Base-by-base conservation (phyloP, 2,888 invertebrate species). In the Zaprionus obscuricornis region DNA sequence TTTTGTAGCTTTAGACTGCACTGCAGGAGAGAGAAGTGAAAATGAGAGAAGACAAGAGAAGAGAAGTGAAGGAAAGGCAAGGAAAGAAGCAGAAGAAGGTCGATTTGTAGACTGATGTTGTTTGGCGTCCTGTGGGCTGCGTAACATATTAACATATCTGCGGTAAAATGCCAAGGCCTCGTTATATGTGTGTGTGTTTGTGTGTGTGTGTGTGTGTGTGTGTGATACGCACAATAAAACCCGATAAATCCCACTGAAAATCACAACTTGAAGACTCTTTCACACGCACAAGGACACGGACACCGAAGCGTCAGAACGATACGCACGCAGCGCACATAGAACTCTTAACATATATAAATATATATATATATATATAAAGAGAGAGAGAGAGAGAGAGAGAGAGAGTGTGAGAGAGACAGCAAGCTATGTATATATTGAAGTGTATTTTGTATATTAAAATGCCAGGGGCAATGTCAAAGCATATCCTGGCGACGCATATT, bases 211-310 rank as follows among this genome's bases (percentile, higher is more conserved):
- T n/a, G n/a, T n/a, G n/a, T n/a, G n/a, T n/a, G n/a, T n/a, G n/a
- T 55, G 52, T 58, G 85, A 63, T 69, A 79, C 84, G 74, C 85
- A 74, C 77, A 83, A 82, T 82, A 81, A 81, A 81, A 60, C 65
- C 58, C 74, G 67, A 59, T 70, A 73, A 85, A 81, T 76, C 68
- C 85, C 59, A 39, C 59, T 57, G 34, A 59, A 77, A 81, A 79
- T 85, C 85, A 83, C 70, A 85, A 75, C 65, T 73, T 81, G 70
- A 85, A 64, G 79, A 68, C 74, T 67, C 70, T 68, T 75, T 73
- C 52, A 60, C 81, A 81, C 85, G 85, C 81, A 67, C 45, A 55
- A 18, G 17, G 5, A 13, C 8, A 50, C 47, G 43, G 54, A 26
- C 11, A 42, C n/a, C n/a, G n/a, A n/a, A n/a, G n/a, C n/a, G n/a